Evolutionary conservation across 2,888 invertebrate species (phyloP).

Genomic region (Habroteleia sp.): DNA sequence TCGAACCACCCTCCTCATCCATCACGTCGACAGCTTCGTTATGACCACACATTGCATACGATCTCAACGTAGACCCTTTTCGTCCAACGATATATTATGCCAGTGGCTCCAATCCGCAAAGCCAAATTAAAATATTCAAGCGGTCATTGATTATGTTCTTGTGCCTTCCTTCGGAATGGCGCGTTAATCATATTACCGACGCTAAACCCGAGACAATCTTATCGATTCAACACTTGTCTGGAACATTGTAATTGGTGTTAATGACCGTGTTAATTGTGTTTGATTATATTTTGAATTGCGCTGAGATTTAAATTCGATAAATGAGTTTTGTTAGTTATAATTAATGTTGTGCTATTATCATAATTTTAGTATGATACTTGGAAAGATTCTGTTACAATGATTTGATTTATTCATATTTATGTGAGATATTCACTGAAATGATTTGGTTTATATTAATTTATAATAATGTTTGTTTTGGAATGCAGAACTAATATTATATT

Average conservation of each 20-base stretch:
- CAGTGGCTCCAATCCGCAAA: constrained; percentile 48
- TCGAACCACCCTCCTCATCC: constrained; percentile 73
- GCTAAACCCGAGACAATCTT: constrained; percentile 15
- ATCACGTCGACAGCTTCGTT: constrained; percentile 79
- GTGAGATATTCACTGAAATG: too few species aligned
- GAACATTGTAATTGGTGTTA: constrained; percentile 5
- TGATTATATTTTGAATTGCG: not conserved
- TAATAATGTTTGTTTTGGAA: too few species aligned
- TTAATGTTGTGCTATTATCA: too few species aligned
- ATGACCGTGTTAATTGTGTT: constrained; percentile 3
- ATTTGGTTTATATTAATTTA: too few species aligned
- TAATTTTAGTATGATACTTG: too few species aligned
- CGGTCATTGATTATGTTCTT: constrained; percentile 53
- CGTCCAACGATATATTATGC: constrained; percentile 72
- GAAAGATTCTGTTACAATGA: too few species aligned
- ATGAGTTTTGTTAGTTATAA: too few species aligned
- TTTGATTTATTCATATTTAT: too few species aligned
- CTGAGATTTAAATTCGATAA: too few species aligned
- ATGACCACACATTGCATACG: constrained; percentile 75
- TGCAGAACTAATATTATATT: too few species aligned
- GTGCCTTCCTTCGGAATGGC: constrained; percentile 13
- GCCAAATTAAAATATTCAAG: constrained; percentile 67
- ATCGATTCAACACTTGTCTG: constrained; percentile 27
- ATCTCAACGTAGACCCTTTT: constrained; percentile 73
- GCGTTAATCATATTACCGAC: constrained; percentile 24